phyloP scores from a whole-genome alignment of 2,797 vertebrate species.

The Acropternis orthonyx region DNA sequence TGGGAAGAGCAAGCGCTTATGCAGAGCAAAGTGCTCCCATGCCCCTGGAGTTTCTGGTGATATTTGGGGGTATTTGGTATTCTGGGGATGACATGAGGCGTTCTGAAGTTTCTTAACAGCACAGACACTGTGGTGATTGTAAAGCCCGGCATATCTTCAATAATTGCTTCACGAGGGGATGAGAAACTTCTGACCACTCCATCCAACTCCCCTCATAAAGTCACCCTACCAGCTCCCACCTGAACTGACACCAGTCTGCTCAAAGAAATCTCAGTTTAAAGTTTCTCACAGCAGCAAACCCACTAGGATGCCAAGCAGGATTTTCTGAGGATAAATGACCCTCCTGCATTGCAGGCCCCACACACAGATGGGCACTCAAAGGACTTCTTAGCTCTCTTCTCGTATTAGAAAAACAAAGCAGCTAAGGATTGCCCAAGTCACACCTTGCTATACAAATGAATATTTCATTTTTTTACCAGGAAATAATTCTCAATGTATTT shows the following conservation, averaged over 20 bases:
- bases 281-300: not conserved
- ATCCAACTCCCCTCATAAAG: fast-evolving
- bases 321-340: not conserved
- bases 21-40: not conserved
- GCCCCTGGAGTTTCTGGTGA: not conserved
- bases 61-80: not conserved
- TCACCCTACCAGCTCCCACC: not conserved
- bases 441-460: not conserved
- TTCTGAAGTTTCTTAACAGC: not conserved
- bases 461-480: slow-evolving; percentile 35
- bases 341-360: not conserved
- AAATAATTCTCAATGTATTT: not conserved
- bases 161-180: fast-evolving
- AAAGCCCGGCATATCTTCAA: not conserved
- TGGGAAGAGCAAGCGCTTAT: fast-evolving
- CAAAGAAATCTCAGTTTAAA: not conserved
- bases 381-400: not conserved
- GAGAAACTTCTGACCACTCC: not conserved
- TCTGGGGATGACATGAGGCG: not conserved
- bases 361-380: not conserved
- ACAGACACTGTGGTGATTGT: not conserved
- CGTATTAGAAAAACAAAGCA: not conserved
- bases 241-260: not conserved
- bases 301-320: not conserved
- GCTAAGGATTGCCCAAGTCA: not conserved